Base-by-base conservation (phyloP, 1,140 invertebrate genomes). In the Formica exsecta region DNA sequence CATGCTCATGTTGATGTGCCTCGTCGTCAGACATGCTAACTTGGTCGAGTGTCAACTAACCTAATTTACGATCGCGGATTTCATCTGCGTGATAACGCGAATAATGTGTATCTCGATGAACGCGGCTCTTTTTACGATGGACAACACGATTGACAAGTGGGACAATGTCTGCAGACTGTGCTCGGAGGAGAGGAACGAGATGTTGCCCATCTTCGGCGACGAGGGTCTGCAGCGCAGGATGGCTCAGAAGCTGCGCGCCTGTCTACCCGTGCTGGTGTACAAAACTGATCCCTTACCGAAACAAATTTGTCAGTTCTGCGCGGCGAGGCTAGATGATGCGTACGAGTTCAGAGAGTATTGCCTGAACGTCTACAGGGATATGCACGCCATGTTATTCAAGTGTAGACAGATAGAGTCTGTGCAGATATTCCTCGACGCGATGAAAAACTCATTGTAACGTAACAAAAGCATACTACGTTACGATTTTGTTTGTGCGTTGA, bases 291-390 rank as follows among this genome's bases (percentile, higher is more conserved):
- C 93, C 29, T 83, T 94, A 87, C 93, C 93, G 36, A 94, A 94
- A 79, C 91, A 93, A 87, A 94, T 94, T 41, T 94, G 93, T 61
- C 93, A 94, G 76, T 94, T 93, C 66, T 94, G 93, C 32, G 93
- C 93, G 9, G 93, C 93, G 0, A 90, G 93, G 57, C 36, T 94
- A 0, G 93, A 94, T 48, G 93, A 94, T 54, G 92, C 86, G 36
- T 94, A 90, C 44, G 92, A 94, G 61, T 94, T 94, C 64, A 87
- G 93, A 36, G 92, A 94, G 64, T 88, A 91, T 48, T 94, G 93
- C 66, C 74, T 94, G 16, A 91, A 87, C 48, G 90, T 94, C 41
- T 94, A 93, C 44, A 93, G 91, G 59, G 89, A 41, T n/a, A 94
- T 94, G 93, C 87, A 94, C 41, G 19, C 86, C 1, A 91, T 93